Conservation (phyloP, 2,888 invertebrate species). For the Caenorhabditis auriculariae region DNA sequence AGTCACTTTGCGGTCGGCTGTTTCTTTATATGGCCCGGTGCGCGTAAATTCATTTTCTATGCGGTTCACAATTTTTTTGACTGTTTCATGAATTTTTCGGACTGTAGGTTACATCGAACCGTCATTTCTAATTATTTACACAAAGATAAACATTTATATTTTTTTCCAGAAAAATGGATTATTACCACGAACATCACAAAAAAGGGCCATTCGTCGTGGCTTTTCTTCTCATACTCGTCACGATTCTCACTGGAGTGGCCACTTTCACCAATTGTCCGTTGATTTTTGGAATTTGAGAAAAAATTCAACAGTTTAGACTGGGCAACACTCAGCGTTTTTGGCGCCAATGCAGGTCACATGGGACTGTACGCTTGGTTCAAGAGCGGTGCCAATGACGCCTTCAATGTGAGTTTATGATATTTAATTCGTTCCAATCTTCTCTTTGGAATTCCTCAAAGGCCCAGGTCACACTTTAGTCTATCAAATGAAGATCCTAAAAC, state of each 20-base stretch:
- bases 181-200: slow-evolving; percentile 17
- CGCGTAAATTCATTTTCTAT: too few relatives aligned
- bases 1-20: too few relatives aligned
- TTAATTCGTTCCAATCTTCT: too few relatives aligned
- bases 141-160: too few relatives aligned
- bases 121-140: too few relatives aligned
- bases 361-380: slow-evolving; percentile 26
- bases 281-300: not conserved
- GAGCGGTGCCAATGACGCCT: slow-evolving; percentile 7
- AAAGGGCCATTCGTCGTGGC: slow-evolving; percentile 21
- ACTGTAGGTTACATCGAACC: too few relatives aligned
- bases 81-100: too few relatives aligned
- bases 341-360: slow-evolving; percentile 2
- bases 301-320: slow-evolving; percentile 12
- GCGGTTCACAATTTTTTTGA: too few relatives aligned
- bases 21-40: too few relatives aligned
- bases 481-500: not conserved
- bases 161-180: not conserved
- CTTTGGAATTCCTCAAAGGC: too few relatives aligned
- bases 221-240: slow-evolving; percentile 12
- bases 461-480: not conserved
- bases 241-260: slow-evolving; percentile 18
- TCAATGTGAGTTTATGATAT: slow-evolving; percentile 6
- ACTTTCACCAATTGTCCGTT: slow-evolving; percentile 24
- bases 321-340: slow-evolving; percentile 3